Evolutionary conservation across 2,113 vertebrate species (phyloP).

Genomic region (Pipra filicauda): DNA sequence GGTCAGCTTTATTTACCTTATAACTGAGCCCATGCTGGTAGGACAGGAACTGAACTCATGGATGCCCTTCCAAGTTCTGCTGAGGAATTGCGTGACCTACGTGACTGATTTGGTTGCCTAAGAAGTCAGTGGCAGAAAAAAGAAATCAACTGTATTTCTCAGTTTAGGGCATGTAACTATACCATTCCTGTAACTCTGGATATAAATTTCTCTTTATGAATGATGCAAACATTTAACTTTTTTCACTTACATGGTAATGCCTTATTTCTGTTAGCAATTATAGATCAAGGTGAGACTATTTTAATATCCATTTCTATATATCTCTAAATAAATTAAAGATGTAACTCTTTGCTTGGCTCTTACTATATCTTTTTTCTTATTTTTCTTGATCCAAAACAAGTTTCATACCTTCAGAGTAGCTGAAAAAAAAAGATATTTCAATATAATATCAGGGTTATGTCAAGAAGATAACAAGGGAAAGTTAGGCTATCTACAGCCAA

Average conservation of each 20-base stretch:
- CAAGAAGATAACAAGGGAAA: background rate
- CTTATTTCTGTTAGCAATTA: background rate
- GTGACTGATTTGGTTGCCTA: rapidly evolving
- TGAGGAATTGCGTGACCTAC: background rate
- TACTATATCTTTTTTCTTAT: background rate
- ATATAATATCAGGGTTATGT: background rate
- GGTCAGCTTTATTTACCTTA: background rate
- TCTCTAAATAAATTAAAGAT: background rate
- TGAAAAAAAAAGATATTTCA: background rate
- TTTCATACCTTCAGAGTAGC: background rate
- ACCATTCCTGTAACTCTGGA: background rate
- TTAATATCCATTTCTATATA: background rate
- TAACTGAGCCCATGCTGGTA: background rate
- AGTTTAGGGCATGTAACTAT: background rate
- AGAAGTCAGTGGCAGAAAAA: background rate
- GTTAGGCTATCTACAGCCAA: background rate
- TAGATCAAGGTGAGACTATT: background rate
- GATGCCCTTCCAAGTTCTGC: background rate
- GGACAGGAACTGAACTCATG: background rate
- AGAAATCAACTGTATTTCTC: background rate
- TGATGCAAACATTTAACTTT: background rate
- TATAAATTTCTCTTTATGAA: background rate
- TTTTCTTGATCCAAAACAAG: background rate
- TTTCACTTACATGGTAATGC: background rate
- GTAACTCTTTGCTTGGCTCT: background rate